Percentiles rank a stretch among this genome's conserved stretches.
phyloP scores from a whole-genome alignment of 2,888 invertebrate genomes.

The Epinotia nisella region DNA sequence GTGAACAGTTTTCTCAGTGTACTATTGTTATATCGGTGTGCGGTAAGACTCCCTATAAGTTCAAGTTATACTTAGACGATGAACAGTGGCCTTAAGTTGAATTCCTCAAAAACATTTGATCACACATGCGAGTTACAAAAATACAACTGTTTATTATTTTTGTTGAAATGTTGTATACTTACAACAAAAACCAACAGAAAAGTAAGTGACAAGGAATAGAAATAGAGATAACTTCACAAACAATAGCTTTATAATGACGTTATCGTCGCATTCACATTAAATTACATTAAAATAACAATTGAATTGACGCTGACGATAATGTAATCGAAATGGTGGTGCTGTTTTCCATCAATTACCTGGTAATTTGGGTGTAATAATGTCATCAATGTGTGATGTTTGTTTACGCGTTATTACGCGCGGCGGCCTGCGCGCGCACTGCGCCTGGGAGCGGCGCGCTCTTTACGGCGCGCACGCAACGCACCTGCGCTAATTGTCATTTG shows the following conservation, averaged over 20 bases:
- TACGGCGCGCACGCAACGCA: conserved; percentile 51
- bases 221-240: conserved; percentile 20
- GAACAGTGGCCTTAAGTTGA: too few relatives aligned
- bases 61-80: too few relatives aligned
- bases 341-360: conserved; percentile 51
- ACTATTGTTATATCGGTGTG: too few relatives aligned
- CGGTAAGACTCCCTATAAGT: too few relatives aligned
- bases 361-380: conserved; percentile 69
- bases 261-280: conserved; percentile 55
- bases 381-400: conserved; percentile 67
- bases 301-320: conserved; percentile 61
- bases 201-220: conserved; percentile 15
- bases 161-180: neutral
- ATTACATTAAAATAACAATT: conserved; percentile 66
- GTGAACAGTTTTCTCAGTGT: too few relatives aligned
- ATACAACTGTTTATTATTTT: neutral
- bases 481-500: conserved; percentile 38
- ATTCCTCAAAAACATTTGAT: neutral
- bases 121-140: too few relatives aligned
- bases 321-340: conserved; percentile 54
- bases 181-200: neutral
- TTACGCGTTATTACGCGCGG: conserved; percentile 67
- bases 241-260: conserved; percentile 56
- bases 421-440: conserved; percentile 44
- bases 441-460: conserved; percentile 65